Base-by-base conservation (phyloP, 2,797 vertebrate species). In the Pelobates cultripes region DNA sequence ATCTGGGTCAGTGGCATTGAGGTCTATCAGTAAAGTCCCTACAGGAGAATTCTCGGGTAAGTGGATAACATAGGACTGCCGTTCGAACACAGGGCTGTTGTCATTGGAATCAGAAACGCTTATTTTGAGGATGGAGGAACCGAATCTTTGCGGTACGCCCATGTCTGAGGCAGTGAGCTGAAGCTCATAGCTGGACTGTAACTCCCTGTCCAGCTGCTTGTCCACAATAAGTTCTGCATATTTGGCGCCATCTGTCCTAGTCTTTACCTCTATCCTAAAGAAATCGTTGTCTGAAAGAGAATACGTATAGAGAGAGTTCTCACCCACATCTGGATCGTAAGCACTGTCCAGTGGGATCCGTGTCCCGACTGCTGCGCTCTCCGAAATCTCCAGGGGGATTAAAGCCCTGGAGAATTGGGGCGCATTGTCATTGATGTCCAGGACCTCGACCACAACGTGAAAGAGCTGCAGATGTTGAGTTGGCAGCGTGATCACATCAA, bases 351-450 rank as follows among this genome's bases (percentile, higher is more conserved):
- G 84, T 7, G 97, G 97, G 83, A 98, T 89, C 7, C 97, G 95
- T 1, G 97, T 98, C 2, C 98, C 98, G 68, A 98, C 95, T 0
- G 98, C 94, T 0, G 97, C 98, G 12, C 97, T 99, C 92, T 99
- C 97, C 0, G 96, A 99, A 67, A 99, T 98, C 81, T 99, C 97
- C 0, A 99, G 94, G 0, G 97, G 97, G 3, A 99, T 96, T 53
- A 98, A 92, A 67, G 97, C 87, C 73, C 97, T 93, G 12, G 97
- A 92, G 85, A 99, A 99, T 87, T 95, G 96, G 4, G 98, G 98
- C 0, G 97, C 92, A 90, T 99, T 97, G 89, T 99, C 98, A 75
- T 99, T 99, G 14, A 99, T 97, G 87, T 99, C 98, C 92, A 99
- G 86, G 85, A 99, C 96, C 70, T 99, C 97, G 15, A 99, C 97